Evolutionary conservation across 2,797 vertebrate species (phyloP).

Genomic region (Ceryle rudis): DNA sequence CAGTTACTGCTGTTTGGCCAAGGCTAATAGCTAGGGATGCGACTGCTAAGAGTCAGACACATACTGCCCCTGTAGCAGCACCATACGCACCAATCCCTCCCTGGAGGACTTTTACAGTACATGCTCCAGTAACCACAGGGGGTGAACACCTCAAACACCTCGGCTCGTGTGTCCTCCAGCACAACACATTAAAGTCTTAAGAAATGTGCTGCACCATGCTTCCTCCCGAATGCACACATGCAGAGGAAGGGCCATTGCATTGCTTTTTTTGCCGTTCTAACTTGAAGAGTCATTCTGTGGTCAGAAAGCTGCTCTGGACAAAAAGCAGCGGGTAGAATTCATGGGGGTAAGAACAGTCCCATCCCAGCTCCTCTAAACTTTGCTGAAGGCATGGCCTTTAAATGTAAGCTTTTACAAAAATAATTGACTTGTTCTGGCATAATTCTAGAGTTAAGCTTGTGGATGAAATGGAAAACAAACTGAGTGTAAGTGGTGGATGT

Average conservation of each 20-base stretch:
- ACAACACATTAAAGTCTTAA: not conserved
- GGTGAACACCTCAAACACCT: not conserved
- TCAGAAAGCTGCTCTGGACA: not conserved
- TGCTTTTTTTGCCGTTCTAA: not conserved
- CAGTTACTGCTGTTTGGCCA: not conserved
- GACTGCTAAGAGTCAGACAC: rapidly evolving
- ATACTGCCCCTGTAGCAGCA: rapidly evolving
- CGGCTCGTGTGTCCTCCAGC: not conserved
- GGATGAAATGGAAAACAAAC: not conserved
- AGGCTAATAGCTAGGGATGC: not conserved
- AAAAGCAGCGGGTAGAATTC: not conserved
- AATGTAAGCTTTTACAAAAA: not conserved
- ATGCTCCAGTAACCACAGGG: not conserved
- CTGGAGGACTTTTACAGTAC: not conserved
- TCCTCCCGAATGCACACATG: not conserved
- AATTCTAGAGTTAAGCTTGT: not conserved
- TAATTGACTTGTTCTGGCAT: not conserved
- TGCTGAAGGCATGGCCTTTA: not conserved
- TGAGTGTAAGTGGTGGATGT: rapidly evolving
- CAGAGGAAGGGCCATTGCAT: not conserved
- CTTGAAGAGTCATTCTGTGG: not conserved
- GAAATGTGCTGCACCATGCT: not conserved
- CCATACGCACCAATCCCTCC: rapidly evolving
- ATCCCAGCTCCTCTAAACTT: not conserved
- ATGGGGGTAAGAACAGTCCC: not conserved